Base-by-base conservation (phyloP, 2,113 vertebrate species). In the Dicentrarchus labrax region DNA sequence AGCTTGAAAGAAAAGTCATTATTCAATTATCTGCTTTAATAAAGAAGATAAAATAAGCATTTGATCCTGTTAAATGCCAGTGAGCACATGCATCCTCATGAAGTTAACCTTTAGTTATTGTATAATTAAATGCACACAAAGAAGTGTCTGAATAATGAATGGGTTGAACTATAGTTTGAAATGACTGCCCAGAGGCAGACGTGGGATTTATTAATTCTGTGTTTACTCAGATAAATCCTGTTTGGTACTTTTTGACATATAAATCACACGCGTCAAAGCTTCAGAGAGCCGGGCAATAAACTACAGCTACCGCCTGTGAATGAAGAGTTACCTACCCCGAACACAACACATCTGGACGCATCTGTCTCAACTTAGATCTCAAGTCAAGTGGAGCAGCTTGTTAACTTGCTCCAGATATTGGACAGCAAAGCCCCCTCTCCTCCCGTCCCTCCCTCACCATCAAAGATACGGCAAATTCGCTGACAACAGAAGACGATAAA, bases 11-110 rank as follows among this genome's bases (percentile, higher is more conserved):
- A 86, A 81, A 87, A 90, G 84, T 83, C 62, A 80, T 89, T 78
- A 89, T 88, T 93, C 68, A 93, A 82, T 91, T 84, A 90, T 79
- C 78, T 89, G 66, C 76, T 77, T 90, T 85, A 76, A 90, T 80
- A 86, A 90, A 82, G 62, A 82, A 78, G 57, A 83, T 69, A 16
- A 71, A 78, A 83, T 17, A 84, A 85, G 71, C 56, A 50, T 78
- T 60, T 86, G 80, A 86, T 85, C 45, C 72, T 66, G 64, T 64
- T 76, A 90, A 89, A 91, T 81, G 85, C 71, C 64, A 85, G 54
- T 77, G 86, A 79, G 68, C 82, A 78, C 30, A 50, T 76, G 67
- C 66, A 76, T 85, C 80, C 57, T 67, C 39, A 21, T 82, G 78
- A 78, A 76, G 83, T 75, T 84, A 86, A 87, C 86, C 83, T 89